Evolutionary conservation across 2,888 invertebrate genomes (phyloP).

Genomic region (Junonia oenone): DNA sequence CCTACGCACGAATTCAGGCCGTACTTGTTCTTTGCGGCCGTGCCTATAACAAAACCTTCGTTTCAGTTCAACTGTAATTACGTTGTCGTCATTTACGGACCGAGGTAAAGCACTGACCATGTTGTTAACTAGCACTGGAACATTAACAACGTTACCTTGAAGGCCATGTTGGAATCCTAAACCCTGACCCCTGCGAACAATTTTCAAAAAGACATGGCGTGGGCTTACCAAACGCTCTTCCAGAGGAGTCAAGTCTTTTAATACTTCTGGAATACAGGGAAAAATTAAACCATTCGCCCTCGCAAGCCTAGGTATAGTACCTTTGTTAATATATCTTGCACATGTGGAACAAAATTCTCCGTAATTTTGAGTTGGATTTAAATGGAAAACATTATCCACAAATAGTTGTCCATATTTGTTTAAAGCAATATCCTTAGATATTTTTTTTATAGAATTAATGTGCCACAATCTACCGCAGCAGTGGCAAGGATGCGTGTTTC

Average conservation of each 20-base stretch:
- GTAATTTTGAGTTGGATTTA: not conserved
- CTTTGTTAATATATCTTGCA: slow-evolving; percentile 4
- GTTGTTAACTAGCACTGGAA: not conserved
- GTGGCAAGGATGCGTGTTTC: not conserved
- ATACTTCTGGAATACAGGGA: not conserved
- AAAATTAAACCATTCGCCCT: not conserved
- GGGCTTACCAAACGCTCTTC: not conserved
- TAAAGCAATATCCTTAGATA: no score
- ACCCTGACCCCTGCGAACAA: not conserved
- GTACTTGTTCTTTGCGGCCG: not conserved
- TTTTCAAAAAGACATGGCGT: slow-evolving; percentile 4
- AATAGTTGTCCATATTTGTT: no score
- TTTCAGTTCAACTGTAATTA: not conserved
- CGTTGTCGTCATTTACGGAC: not conserved
- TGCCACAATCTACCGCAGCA: not conserved
- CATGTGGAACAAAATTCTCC: slow-evolving; percentile 4
- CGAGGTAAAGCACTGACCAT: not conserved
- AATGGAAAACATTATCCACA: no score
- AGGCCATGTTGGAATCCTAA: not conserved
- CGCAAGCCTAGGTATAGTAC: slow-evolving; percentile 1
- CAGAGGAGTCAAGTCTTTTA: slow-evolving; percentile 1
- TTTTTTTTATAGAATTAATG: not conserved
- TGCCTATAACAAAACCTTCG: slow-evolving; percentile 2
- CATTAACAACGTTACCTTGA: not conserved
- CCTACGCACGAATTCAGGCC: not conserved